Evolutionary conservation across 2,113 vertebrate species (phyloP), one percentile per base, ranked within the genome.

Genomic region (Nothoprocta perdicaria): DNA sequence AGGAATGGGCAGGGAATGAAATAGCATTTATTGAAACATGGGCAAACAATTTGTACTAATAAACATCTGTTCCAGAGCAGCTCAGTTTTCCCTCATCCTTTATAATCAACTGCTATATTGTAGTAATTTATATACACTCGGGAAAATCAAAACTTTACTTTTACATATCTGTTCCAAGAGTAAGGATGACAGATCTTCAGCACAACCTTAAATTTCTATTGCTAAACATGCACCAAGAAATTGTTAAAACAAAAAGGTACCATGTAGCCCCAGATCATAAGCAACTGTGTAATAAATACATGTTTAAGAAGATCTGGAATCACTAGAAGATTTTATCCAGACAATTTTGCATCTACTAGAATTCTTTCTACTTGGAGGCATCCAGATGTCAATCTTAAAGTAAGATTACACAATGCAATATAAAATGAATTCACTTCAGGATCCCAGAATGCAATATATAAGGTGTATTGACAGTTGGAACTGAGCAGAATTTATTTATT

Each of bases 71-170:
- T 31, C 57, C 22, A 57, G 14, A 80, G 24, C 65, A 65, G 14
- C 3, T 73, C 9, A 21, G 1, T 22, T 80, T 85, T 80, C 52
- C 8, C 14, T 12, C 4, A 4, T 80, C 22, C 4, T 38, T 3
- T 33, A 1, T 2, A 16, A n/a, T 57, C 14, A 69, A 8, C 4
- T 38, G 14, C 29, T 0, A 0, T 71, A 15, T 19, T 80, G 50
- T 24, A 35, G 6, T 11, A 16, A 24, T 89, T 46, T 17, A 21
- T 14, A 4, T 10, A 10, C 2, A 35, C 8, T 12, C 4, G 80
- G 18, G 27, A 84, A 92, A 85, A 86, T n/a, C 6, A 31, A 65
- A 57, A 9, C 23, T 80, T 76, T 71, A 6, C 15, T 61, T 72
- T 43, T 38, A 33, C 8, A 23, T 24, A 31, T 19, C 9, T 4